These are phyloP conservation scores for Cygnus atratus DNA, from an alignment of 2,113 vertebrate species.

Conservation along the genomic window DNA sequence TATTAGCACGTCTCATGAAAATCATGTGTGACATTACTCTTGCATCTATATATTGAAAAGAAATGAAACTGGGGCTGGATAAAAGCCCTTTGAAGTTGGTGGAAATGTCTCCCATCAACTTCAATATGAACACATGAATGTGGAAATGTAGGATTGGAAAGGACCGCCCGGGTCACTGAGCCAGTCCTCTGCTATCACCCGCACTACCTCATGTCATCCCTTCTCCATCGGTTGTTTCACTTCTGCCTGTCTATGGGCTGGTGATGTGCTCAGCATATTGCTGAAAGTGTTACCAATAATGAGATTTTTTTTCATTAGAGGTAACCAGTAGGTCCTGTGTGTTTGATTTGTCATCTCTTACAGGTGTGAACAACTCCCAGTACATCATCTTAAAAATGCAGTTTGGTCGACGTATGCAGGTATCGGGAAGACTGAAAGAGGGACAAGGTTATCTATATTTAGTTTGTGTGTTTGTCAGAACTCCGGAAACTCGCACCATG, in stretches of 20 bases:
- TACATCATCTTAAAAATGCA: neutral
- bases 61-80: neutral
- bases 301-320: constrained; percentile 10
- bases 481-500: neutral
- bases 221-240: neutral
- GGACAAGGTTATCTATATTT: neutral
- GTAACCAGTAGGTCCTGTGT: neutral
- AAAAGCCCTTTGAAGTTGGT: constrained; percentile 25
- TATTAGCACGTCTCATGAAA: constrained; percentile 42
- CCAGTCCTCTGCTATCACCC: neutral
- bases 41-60: constrained; percentile 34
- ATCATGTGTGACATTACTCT: constrained; percentile 48
- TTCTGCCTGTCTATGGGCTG: neutral
- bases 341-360: constrained; percentile 28
- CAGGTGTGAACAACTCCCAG: neutral
- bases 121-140: neutral
- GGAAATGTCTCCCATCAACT: constrained; percentile 40
- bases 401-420: neutral
- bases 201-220: neutral
- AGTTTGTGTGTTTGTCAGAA: neutral
- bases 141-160: neutral
- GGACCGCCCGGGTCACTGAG: constrained; percentile 14
- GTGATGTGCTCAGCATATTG: neutral
- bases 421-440: neutral
- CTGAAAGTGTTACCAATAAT: neutral